Conservation (phyloP, 92 coral and sea anemone species). For the Heliopora coerulea region DNA sequence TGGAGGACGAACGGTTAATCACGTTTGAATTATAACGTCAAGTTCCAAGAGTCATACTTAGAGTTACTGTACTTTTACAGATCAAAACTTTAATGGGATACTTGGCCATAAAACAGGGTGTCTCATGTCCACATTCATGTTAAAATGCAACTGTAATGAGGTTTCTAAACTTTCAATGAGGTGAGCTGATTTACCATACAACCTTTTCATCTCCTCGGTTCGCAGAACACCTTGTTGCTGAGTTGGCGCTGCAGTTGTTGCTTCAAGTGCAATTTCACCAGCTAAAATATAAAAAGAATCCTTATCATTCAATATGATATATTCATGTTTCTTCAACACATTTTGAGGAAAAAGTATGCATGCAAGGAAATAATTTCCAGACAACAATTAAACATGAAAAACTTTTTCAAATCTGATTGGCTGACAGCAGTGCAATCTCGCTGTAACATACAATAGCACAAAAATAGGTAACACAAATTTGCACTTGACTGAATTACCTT, state of each 20-base stretch:
- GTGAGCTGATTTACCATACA: conserved; percentile 78
- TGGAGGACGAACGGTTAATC: too few relatives aligned
- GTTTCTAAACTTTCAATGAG: conserved; percentile 81
- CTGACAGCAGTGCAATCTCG: too few relatives aligned
- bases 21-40: too few relatives aligned
- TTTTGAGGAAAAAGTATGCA: too few relatives aligned
- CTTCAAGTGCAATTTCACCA: conserved; percentile 65
- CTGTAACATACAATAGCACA: too few relatives aligned
- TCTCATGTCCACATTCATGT: conserved; percentile 74
- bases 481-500: too few relatives aligned
- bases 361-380: too few relatives aligned
- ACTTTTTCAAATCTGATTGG: too few relatives aligned
- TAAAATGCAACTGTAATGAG: conserved; percentile 78
- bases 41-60: too few relatives aligned
- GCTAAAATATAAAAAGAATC: conserved; percentile 47
- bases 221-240: conserved; percentile 80
- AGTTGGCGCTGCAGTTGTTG: conserved; percentile 81
- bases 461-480: too few relatives aligned
- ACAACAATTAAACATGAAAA: too few relatives aligned
- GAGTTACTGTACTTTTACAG: not conserved
- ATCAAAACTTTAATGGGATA: conserved; percentile 86
- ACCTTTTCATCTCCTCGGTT: conserved; percentile 70
- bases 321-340: too few relatives aligned
- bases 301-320: not conserved
- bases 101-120: conserved; percentile 98